Base-by-base conservation (phyloP, 2,888 invertebrate genomes). In the Leptinotarsa rubiginosa region DNA sequence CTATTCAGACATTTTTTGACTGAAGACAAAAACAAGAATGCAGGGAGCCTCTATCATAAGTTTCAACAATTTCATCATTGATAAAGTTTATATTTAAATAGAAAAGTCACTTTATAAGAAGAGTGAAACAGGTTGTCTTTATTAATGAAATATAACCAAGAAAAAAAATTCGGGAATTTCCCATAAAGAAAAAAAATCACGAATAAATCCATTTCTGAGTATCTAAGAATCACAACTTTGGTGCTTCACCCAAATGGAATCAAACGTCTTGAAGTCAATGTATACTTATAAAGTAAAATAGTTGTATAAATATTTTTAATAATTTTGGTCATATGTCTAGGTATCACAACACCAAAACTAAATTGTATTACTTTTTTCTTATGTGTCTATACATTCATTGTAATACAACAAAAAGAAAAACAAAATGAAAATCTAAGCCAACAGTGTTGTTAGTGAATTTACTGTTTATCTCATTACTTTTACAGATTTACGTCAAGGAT, bases 311-410 rank as follows among this genome's bases (percentile, higher is more conserved):
- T 18, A 59, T n/a, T 20, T 47, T 20, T 49, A 52, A 31, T 25
- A 10, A 69, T 72, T 74, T 82, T 82, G 81, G 79, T 82, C 81
- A 79, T 80, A 80, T 75, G 76, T 64, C 79, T 80, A 81, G 77
- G 77, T 81, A 81, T 81, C 81, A 82, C 81, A 80, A 82, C 82
- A 82, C 80, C 81, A 81, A 82, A 82, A 79, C 79, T 80, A 73
- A 69, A 56, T 74, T 73, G 56, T 56, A 56, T 56, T 72, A 68
- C 56, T 69, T 54, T 47, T 70, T 69, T 47, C 22, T 70, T 74
- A 69, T 74, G 68, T 54, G 47, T 59, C 66, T 75, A 75, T 52
- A 71, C 50, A 67, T 65, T 74, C 59, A 72, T 76, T 73, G 71
- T 73, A 70, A 70, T 72, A 73, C 75, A 75, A 73, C 64, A 65